Evolutionary conservation across 1,140 invertebrate species (phyloP).

Genomic region (Odontomachus brunneus): DNA sequence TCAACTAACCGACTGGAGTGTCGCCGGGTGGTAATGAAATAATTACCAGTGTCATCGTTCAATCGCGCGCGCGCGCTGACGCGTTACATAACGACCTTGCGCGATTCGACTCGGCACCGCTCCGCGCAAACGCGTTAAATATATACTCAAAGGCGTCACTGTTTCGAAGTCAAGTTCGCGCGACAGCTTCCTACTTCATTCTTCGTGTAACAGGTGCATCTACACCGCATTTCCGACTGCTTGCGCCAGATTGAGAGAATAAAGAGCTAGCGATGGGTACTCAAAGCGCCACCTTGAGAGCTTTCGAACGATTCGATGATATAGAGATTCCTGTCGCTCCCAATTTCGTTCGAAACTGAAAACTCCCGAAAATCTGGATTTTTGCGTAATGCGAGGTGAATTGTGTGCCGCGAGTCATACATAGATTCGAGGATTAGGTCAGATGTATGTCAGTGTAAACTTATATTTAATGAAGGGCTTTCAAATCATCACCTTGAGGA

Average conservation of each 20-base stretch:
- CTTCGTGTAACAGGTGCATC: constrained; percentile 59
- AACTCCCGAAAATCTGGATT: no score
- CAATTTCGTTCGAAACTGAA: no score
- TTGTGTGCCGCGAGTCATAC: no score
- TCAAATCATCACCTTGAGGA: no score
- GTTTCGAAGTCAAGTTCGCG: constrained; percentile 55
- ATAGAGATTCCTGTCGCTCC: no score
- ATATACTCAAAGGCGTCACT: constrained; percentile 29
- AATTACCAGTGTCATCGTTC: constrained; percentile 74
- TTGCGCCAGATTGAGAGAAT: not conserved
- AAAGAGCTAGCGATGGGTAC: not conserved
- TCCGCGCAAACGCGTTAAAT: constrained; percentile 30
- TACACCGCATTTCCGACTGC: not conserved
- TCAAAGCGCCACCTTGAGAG: no score
- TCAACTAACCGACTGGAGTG: constrained; percentile 72
- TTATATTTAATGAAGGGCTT: no score
- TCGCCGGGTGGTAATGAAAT: constrained; percentile 77
- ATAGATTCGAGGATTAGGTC: no score
- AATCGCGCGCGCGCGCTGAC: constrained; percentile 12
- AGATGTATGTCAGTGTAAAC: no score
- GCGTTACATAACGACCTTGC: constrained; percentile 69
- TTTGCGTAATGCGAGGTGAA: no score
- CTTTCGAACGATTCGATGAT: no score
- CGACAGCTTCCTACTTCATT: constrained; percentile 40
- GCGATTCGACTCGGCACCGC: not conserved